Evolutionary conservation across 2,797 vertebrate genomes (phyloP), one percentile per base, ranked within the genome.

Genomic region (Loriculus beryllinus): DNA sequence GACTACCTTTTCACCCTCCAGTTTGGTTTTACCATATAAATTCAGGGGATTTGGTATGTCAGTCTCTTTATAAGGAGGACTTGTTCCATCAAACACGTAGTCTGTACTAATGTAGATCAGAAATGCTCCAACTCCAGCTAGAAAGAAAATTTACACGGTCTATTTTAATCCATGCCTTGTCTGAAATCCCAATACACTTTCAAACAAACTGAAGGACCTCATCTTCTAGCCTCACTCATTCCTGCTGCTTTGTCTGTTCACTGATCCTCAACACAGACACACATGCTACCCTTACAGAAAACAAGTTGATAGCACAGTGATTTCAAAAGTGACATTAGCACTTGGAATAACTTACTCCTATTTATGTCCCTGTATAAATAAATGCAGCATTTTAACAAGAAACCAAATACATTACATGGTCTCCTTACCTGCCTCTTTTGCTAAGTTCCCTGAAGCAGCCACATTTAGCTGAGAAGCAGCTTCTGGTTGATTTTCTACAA

Each of bases 101-200:
- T 99, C 99, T 15, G 98, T 99, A 94, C 99, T 99, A 88, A 99
- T 99, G 95, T 99, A 99, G 95, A 99, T 97, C 69, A 99, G 96
- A 96, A 99, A 98, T 0, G 98, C 98, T 96, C 98, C 98, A 11
- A 98, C 82, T 91, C 97, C 97, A 96, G 97, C 98, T 99, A 86
- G 54, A 28, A 92, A 86, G n/a, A 80, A 64, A 91, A 40, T 83
- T 91, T 16, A 80, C 4, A n/a, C 2, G 16, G 20, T 33, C 48
- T 37, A 6, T 43, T 83, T 78, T 67, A 65, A 76, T n/a, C 83
- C 15, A 48, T 10, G 16, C 21, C 39, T 59, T 69, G 25, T 65
- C 37, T 72, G 70, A 69, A 85, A 54, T 59, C 10, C 54, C 31
- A 48, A 19, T 0, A 51, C 81, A 78, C 31, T 9, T 52, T 78